A percentile compares a stretch with the other conserved stretches of the same genome.
Conservation (phyloP, 2,113 vertebrate genomes). For the Catagonus wagneri region DNA sequence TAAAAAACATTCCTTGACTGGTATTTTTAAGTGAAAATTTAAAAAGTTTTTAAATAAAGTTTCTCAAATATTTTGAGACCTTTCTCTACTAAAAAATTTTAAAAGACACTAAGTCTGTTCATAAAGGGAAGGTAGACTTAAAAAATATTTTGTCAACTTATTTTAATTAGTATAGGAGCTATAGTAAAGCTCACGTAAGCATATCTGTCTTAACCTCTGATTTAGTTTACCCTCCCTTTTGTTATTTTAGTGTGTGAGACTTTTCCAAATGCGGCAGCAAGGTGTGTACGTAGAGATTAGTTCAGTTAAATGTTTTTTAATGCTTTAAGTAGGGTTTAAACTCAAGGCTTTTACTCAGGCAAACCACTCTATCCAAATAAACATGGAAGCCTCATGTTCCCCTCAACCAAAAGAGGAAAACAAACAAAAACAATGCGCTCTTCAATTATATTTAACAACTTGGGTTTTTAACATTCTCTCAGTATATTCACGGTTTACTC, state of each 20-base stretch:
- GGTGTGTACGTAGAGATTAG: background rate
- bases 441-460: constrained; percentile 38
- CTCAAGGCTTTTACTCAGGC: constrained; percentile 40
- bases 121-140: constrained; percentile 6
- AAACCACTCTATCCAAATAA: constrained; percentile 69
- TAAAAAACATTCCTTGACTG: background rate
- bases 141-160: constrained; percentile 64
- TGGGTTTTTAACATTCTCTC: constrained; percentile 38
- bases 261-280: constrained; percentile 48
- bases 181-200: constrained; percentile 38
- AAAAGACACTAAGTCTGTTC: constrained; percentile 1
- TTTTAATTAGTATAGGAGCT: constrained; percentile 43
- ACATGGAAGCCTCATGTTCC: constrained; percentile 9
- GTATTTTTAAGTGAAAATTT: constrained; percentile 35
- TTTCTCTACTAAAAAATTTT: constrained; percentile 29
- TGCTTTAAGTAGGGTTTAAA: constrained; percentile 62
- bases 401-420: background rate
- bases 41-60: constrained; percentile 25
- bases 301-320: constrained; percentile 38
- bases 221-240: constrained; percentile 43
- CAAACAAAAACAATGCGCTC: background rate
- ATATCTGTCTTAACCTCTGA: constrained; percentile 40
- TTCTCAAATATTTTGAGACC: constrained; percentile 38
- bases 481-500: constrained; percentile 12
- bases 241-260: constrained; percentile 36